A percentile compares a stretch with the other conserved stretches of the same genome.
Evolutionary conservation across 2,113 vertebrate species (phyloP).

Genomic region (Ahaetulla prasina): DNA sequence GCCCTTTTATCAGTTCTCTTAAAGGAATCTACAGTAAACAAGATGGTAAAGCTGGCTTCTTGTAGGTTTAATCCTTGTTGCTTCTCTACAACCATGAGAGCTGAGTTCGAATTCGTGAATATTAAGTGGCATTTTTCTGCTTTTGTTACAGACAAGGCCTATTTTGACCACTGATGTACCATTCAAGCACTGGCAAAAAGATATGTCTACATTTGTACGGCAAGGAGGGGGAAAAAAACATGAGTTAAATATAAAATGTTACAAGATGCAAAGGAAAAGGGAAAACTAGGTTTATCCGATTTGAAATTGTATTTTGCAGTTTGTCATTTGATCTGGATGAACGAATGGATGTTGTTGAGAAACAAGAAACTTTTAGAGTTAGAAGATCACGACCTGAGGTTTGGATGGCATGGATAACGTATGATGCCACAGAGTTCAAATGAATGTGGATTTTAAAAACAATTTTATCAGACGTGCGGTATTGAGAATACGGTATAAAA

Average conservation of each 20-base stretch:
- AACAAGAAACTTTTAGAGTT: background rate
- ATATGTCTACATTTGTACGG: background rate
- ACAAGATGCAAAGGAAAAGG: background rate
- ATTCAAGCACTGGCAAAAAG: background rate
- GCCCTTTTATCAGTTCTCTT: slow-evolving; percentile 52
- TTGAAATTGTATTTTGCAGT: background rate
- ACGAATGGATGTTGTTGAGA: background rate
- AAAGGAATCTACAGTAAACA: slow-evolving; percentile 15
- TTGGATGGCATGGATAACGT: background rate
- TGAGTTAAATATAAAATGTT: background rate
- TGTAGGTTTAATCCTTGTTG: slow-evolving; percentile 14
- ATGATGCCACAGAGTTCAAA: background rate
- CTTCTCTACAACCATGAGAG: slow-evolving; percentile 30
- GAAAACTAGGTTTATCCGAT: background rate
- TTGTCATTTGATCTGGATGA: background rate
- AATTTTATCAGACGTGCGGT: background rate
- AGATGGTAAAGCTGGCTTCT: background rate
- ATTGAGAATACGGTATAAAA: background rate
- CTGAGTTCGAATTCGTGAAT: background rate
- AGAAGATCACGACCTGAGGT: background rate
- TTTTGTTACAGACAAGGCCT: background rate
- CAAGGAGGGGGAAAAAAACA: background rate
- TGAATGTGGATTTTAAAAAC: background rate
- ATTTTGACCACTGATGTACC: background rate
- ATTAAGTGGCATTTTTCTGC: background rate